A percentile compares a stretch with the other conserved stretches of the same genome.
These are phyloP conservation scores for Heliconius hortense DNA, from an alignment of 2,888 invertebrate genomes.

Conservation along the genomic window DNA sequence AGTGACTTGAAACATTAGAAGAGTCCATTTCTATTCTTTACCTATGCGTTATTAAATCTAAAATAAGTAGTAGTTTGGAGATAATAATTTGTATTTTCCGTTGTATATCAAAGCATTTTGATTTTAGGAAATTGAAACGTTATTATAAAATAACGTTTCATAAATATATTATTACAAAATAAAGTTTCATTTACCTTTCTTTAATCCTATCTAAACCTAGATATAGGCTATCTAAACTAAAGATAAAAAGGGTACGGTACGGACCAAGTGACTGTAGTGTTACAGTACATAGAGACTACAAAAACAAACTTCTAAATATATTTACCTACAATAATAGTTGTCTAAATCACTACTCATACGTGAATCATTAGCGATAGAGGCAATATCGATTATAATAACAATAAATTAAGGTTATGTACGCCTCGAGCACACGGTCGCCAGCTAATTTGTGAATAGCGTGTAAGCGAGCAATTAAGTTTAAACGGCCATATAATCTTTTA, in stretches of 20 bases:
- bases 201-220: no score
- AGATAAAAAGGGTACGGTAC: no score
- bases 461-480: slow-evolving; percentile 35
- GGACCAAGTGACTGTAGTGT: no score
- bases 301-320: no score
- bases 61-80: not conserved
- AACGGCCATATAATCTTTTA: slow-evolving; percentile 27
- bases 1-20: not conserved
- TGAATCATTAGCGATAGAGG: slow-evolving; percentile 24
- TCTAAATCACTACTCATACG: not conserved
- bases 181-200: no score
- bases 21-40: not conserved
- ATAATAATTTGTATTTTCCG: no score
- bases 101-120: not conserved
- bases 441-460: slow-evolving; percentile 40
- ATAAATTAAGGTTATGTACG: slow-evolving; percentile 36
- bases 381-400: slow-evolving; percentile 36
- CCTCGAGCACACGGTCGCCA: slow-evolving; percentile 12
- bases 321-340: not conserved
- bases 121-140: no score
- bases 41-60: not conserved
- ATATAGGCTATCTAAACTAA: no score
- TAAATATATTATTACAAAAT: no score
- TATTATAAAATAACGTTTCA: no score
- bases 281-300: no score